These are phyloP conservation scores for Hirudinaria manillensis DNA, from an alignment of 2,888 invertebrate genomes.

Conservation along the genomic window DNA sequence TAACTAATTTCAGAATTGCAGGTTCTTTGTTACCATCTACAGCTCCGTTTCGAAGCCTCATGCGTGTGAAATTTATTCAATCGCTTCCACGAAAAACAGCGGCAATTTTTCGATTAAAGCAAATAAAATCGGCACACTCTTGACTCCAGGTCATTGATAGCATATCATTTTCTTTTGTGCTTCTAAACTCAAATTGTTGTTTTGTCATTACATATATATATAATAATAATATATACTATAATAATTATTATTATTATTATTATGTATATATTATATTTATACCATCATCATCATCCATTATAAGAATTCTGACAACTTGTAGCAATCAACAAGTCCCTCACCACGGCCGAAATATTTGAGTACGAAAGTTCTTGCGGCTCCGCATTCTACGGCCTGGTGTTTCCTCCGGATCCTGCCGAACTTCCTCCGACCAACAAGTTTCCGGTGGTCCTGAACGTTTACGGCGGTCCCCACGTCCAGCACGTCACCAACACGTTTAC, in stretches of 20 bases:
- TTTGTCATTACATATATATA: too few species aligned
- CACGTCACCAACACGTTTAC: slow-evolving; percentile 81
- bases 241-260: too few species aligned
- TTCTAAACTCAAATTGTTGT: too few species aligned
- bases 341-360: slow-evolving; percentile 69
- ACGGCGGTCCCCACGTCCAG: slow-evolving; percentile 97
- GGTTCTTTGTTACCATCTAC: slow-evolving; percentile 66
- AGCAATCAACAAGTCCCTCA: neutral
- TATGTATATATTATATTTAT: too few species aligned
- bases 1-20: slow-evolving; percentile 17
- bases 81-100: neutral
- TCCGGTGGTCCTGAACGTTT: slow-evolving; percentile 91
- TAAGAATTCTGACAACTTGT: too few species aligned
- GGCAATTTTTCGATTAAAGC: neutral
- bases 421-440: slow-evolving; percentile 59
- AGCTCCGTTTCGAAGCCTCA: slow-evolving; percentile 70
- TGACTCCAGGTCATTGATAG: neutral
- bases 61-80: slow-evolving; percentile 61
- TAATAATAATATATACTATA: too few species aligned
- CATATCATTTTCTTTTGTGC: too few species aligned
- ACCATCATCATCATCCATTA: too few species aligned
- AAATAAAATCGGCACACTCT: neutral
- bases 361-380: slow-evolving; percentile 63
- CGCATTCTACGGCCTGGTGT: slow-evolving; percentile 76
- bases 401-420: slow-evolving; percentile 62